Conservation (phyloP, 1,140 invertebrate species). For the Aphis craccivora region DNA sequence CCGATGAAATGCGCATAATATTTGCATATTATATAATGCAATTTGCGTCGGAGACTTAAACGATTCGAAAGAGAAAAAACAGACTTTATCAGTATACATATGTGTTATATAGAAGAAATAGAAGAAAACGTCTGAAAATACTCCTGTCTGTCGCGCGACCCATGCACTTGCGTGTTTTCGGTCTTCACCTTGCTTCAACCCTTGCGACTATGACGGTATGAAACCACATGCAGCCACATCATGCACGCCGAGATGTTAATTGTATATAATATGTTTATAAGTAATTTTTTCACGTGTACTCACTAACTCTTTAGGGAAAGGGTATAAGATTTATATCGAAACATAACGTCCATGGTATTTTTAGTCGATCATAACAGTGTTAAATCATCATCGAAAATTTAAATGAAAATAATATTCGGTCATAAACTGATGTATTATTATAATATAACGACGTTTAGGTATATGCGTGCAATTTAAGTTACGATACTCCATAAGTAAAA, state of each 20-base stretch:
- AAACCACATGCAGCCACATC: slow-evolving; percentile 27
- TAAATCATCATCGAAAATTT: neutral
- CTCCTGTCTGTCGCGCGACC: neutral
- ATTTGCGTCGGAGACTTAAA: neutral
- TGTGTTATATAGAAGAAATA: neutral
- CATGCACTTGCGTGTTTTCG: neutral
- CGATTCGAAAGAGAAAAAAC: neutral
- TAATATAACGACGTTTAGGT: neutral
- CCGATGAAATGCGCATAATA: neutral
- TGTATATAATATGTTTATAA: slow-evolving; percentile 1
- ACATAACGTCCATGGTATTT: neutral
- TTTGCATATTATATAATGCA: neutral
- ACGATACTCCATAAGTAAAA: neutral
- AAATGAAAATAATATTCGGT: neutral
- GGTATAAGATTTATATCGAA: neutral
- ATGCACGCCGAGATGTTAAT: neutral
- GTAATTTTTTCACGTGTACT: slow-evolving; percentile 3
- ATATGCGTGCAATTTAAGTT: neutral
- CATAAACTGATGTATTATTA: neutral
- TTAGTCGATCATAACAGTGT: neutral
- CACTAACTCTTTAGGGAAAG: neutral
- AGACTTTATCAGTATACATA: neutral
- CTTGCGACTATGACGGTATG: neutral
- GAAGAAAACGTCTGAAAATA: neutral
- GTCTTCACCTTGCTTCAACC: neutral